These are phyloP conservation scores for Podarcis lilfordi DNA, from an alignment of 2,797 vertebrate species.

Conservation along the genomic window DNA sequence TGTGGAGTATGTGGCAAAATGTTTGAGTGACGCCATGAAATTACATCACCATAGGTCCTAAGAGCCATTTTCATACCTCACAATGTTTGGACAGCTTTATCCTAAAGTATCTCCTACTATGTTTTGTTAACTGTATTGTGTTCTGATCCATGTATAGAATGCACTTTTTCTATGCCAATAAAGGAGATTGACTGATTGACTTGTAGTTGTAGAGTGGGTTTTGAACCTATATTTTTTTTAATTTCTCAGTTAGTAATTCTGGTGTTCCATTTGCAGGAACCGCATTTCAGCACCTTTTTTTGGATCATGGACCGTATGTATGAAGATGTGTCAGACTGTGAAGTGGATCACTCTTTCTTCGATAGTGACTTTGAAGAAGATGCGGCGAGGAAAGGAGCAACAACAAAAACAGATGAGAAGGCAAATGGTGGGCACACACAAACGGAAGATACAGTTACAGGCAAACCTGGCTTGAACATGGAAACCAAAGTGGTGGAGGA, in stretches of 20 bases:
- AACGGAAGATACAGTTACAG: constrained; percentile 37
- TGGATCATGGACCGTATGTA: constrained; percentile 83
- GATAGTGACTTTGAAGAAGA: constrained; percentile 89
- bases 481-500: constrained; percentile 49
- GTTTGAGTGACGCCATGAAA: too few species aligned
- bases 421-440: constrained; percentile 52
- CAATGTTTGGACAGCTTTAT: too few species aligned
- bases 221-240: neutral
- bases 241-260: neutral
- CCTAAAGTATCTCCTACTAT: too few species aligned
- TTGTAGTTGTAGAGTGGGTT: neutral
- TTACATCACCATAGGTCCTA: too few species aligned
- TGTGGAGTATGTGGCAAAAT: too few species aligned
- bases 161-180: too few species aligned
- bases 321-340: constrained; percentile 85
- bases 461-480: constrained; percentile 37
- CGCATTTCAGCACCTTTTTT: neutral
- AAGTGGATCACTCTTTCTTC: constrained; percentile 96
- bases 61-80: too few species aligned
- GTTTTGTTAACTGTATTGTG: too few species aligned
- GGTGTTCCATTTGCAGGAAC: constrained; percentile 46
- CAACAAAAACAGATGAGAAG: constrained; percentile 44
- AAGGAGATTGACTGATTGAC: neutral
- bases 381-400: constrained; percentile 58
- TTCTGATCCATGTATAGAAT: too few species aligned